These are phyloP conservation scores for Acanthopagrus latus DNA, from an alignment of 2,797 vertebrate genomes.

Conservation along the genomic window DNA sequence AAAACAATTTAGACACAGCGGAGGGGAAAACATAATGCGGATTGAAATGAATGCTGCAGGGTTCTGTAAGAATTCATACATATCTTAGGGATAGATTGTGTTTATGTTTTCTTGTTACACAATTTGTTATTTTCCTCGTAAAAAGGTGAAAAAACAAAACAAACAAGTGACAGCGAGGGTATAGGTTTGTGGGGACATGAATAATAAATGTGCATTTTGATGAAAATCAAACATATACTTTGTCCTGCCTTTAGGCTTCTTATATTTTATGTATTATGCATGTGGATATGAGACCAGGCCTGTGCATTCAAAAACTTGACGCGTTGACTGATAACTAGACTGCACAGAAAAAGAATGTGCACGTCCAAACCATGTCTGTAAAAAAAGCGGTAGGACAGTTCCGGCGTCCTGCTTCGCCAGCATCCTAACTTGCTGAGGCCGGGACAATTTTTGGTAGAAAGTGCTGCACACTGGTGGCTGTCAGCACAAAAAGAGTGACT, in stretches of 20 bases:
- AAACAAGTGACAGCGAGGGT: slow-evolving; percentile 2
- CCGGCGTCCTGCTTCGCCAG: slow-evolving; percentile 29
- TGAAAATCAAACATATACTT: background rate
- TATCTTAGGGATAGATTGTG: slow-evolving; percentile 12
- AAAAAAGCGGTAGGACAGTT: slow-evolving; percentile 23
- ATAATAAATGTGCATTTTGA: slow-evolving; percentile 17
- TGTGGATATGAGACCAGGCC: background rate
- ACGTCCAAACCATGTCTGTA: background rate
- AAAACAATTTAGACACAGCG: slow-evolving; percentile 18
- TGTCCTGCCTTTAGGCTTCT: background rate
- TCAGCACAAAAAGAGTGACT: slow-evolving; percentile 53
- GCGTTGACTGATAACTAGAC: background rate
- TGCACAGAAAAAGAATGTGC: background rate
- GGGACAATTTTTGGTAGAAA: slow-evolving; percentile 43
- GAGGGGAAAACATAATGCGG: slow-evolving; percentile 9
- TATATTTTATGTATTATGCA: background rate
- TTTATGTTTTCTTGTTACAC: background rate
- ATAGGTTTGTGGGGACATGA: background rate
- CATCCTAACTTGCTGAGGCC: slow-evolving; percentile 55
- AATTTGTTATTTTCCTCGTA: slow-evolving; percentile 6
- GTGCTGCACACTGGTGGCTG: slow-evolving; percentile 34
- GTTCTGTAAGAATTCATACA: slow-evolving; percentile 27
- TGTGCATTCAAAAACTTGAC: background rate
- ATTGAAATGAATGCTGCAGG: slow-evolving; percentile 2
- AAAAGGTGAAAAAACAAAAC: slow-evolving; percentile 3